Percentiles rank a stretch among this genome's conserved stretches.
phyloP scores from a whole-genome alignment of 2,888 invertebrate species.

The Xestia sexstrigata region DNA sequence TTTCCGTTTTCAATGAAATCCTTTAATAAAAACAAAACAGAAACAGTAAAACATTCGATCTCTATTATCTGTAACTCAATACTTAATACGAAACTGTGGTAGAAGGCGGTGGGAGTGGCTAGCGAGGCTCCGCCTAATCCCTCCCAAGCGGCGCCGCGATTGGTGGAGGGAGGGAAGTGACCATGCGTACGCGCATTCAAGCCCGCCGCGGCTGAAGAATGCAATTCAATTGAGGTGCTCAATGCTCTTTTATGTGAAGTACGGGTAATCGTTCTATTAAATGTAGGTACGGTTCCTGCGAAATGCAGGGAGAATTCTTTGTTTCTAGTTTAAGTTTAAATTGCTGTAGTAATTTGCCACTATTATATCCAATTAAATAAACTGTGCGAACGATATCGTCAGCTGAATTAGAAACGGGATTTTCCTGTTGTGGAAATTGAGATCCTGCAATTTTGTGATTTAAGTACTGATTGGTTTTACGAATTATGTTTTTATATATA shows the following conservation, averaged over 20 bases:
- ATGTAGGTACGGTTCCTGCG: conserved; percentile 52
- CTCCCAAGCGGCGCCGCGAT: conserved; percentile 75
- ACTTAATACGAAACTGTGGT: conserved; percentile 77
- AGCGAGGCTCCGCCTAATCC: conserved; percentile 74
- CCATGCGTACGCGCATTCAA: conserved; percentile 80
- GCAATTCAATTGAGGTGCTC: conserved; percentile 84
- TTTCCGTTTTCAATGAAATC: conserved; percentile 78
- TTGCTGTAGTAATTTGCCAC: conserved; percentile 46
- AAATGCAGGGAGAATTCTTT: conserved; percentile 54
- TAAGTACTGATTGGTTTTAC: conserved; percentile 34
- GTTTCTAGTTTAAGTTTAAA: conserved; percentile 59
- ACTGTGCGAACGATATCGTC: conserved; percentile 41
- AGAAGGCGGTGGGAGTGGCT: conserved; percentile 82
- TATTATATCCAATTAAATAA: conserved; percentile 59
- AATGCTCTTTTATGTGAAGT: conserved; percentile 81
- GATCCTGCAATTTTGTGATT: conserved; percentile 25
- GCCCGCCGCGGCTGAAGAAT: conserved; percentile 74
- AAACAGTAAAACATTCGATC: conserved; percentile 74
- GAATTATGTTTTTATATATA: not conserved
- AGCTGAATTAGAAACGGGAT: conserved; percentile 44
- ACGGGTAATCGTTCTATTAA: conserved; percentile 79
- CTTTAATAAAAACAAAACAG: conserved; percentile 73
- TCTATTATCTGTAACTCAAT: conserved; percentile 85
- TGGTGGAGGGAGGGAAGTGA: conserved; percentile 74
- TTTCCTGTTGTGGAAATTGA: conserved; percentile 50